Base-by-base conservation (phyloP, 1,140 invertebrate genomes). In the Acromyrmex heyeri region DNA sequence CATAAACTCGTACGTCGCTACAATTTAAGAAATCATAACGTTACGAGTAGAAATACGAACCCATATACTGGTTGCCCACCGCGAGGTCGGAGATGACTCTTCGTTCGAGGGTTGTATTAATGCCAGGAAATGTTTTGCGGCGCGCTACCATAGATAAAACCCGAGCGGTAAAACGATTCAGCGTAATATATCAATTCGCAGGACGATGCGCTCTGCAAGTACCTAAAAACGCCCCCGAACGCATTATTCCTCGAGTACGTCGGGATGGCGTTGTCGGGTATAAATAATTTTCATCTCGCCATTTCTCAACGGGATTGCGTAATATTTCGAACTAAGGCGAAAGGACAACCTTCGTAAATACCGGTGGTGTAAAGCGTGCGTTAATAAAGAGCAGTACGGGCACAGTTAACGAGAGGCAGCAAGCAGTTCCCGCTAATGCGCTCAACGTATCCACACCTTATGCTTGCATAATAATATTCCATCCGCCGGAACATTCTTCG, bases 291-390 rank as follows among this genome's bases (percentile, higher is more conserved):
- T 48, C 73, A 44, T n/a, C 48, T 69, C 70, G 27, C 73, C 82
- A 21, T 85, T 78, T 78, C 82, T 78, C 69, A 62, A 61, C 73
- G 82, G 62, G 82, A 85, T 85, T 85, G 77, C 73, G 73, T 78
- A 78, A 85, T 85, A 85, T 78, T 67, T 78, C 82, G 82, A 76
- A 67, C n/a, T 62, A 85, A 85, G 82, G 82, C 75, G 82, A 76
- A 55, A 65, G 61, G 59, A 78, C 73, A 78, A 78, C 48, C 75
- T 65, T 65, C 73, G 82, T 78, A 77, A 85, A 85, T 78, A 65
- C 59, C 57, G 59, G 24, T 75, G 79, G 38, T 81, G 64, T 75
- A 83, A 73, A 83, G 69, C 55, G 79, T 73, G 69, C 79, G 79
- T 83, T 83, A 83, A 83, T 83, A 83, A 75, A 83, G 79, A 75